A percentile compares a stretch with the other conserved stretches of the same genome.
phyloP scores from a whole-genome alignment of 2,888 invertebrate genomes.

The Tachystola acroxantha region DNA sequence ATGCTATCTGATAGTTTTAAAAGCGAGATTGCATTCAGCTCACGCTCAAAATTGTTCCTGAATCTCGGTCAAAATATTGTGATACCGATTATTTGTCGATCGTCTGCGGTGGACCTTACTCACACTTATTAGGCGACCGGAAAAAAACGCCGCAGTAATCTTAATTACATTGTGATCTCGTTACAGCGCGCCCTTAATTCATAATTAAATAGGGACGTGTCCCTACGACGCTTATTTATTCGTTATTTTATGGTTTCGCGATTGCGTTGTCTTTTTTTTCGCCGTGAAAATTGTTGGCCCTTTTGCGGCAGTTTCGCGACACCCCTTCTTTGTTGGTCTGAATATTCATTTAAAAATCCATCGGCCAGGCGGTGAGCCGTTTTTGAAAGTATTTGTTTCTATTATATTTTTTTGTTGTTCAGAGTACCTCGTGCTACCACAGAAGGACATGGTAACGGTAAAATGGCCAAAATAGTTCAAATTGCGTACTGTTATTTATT shows the following conservation, averaged over 20 bases:
- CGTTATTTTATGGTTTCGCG: slow-evolving; percentile 67
- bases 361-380: slow-evolving; percentile 62
- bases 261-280: slow-evolving; percentile 53
- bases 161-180: slow-evolving; percentile 77
- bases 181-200: slow-evolving; percentile 71
- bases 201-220: slow-evolving; percentile 75
- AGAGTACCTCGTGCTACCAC: no score
- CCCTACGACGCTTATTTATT: slow-evolving; percentile 67
- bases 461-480: no score
- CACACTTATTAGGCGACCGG: slow-evolving; percentile 47
- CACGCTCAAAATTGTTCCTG: no score
- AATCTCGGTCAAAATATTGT: no score
- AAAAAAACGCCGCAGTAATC: slow-evolving; percentile 72
- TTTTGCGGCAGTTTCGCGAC: slow-evolving; percentile 33
- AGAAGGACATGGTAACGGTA: no score
- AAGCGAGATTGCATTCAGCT: no score
- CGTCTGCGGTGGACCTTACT: no score
- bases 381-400: slow-evolving; percentile 61
- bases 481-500: no score
- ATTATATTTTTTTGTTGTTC: slow-evolving; percentile 46
- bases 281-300: slow-evolving; percentile 53
- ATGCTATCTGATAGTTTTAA: no score
- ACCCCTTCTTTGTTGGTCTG: slow-evolving; percentile 65
- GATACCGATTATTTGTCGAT: no score
- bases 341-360: slow-evolving; percentile 74